A percentile compares a stretch with the other conserved stretches of the same genome.
Evolutionary conservation across 2,113 vertebrate genomes (phyloP).

Genomic region (Lagopus leucura): DNA sequence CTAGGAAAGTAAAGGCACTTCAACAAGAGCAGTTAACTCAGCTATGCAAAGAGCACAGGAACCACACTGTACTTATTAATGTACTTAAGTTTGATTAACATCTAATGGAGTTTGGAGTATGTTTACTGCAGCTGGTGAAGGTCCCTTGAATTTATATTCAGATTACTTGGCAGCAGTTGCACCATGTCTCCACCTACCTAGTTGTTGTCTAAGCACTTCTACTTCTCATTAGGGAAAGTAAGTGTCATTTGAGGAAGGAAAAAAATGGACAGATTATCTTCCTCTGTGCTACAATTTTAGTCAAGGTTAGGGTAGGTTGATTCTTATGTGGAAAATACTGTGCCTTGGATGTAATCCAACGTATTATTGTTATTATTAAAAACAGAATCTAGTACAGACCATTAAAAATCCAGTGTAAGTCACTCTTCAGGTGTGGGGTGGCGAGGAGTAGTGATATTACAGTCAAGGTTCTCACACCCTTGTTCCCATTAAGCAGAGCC

Average conservation of each 20-base stretch:
- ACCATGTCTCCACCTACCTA: not conserved
- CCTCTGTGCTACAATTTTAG: not conserved
- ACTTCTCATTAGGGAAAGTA: not conserved
- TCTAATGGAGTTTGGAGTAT: slow-evolving; percentile 35
- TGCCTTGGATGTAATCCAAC: not conserved
- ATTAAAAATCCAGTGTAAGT: not conserved
- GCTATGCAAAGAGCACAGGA: not conserved
- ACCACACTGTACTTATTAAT: not conserved
- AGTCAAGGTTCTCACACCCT: not conserved
- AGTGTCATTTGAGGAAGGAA: not conserved
- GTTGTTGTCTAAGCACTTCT: slow-evolving; percentile 3
- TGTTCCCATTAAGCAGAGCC: not conserved
- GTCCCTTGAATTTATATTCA: slow-evolving; percentile 51
- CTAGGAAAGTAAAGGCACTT: not conserved
- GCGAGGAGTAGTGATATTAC: not conserved
- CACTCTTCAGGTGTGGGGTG: not conserved
- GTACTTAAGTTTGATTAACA: slow-evolving; percentile 55
- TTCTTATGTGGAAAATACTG: not conserved
- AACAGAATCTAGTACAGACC: not conserved
- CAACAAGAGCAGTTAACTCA: slow-evolving; percentile 9
- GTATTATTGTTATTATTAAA: not conserved
- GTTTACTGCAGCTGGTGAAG: slow-evolving; percentile 55
- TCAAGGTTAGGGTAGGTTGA: not conserved
- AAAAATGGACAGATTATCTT: not conserved
- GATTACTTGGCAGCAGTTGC: slow-evolving; percentile 42